phyloP scores from a whole-genome alignment of 2,113 vertebrate species.

The Phalacrocorax pelagicus region DNA sequence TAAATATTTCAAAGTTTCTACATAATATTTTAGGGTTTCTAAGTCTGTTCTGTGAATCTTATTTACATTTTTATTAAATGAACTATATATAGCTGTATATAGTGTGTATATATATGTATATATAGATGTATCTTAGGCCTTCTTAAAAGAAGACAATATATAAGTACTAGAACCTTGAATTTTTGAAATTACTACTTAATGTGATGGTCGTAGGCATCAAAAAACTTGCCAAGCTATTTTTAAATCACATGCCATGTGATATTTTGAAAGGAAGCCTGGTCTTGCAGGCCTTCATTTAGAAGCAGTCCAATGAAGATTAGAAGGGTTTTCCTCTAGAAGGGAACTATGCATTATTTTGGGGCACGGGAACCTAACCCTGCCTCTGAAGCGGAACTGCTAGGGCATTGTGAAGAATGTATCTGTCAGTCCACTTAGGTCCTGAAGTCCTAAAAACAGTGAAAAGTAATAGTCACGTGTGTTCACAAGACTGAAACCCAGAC shows the following conservation, averaged over 20 bases:
- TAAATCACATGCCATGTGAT: neutral
- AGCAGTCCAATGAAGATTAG: neutral
- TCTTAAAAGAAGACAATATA: neutral
- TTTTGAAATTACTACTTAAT: constrained; percentile 12
- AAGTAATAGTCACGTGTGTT: accelerated
- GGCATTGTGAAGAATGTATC: neutral
- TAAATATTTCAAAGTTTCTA: constrained; percentile 42
- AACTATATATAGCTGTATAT: neutral
- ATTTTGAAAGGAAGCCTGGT: neutral
- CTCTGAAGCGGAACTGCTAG: neutral
- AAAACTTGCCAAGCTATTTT: neutral
- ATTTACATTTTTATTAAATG: constrained; percentile 62
- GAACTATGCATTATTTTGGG: accelerated
- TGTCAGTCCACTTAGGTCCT: neutral
- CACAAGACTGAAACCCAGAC: neutral
- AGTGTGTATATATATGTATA: no score
- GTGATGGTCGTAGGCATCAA: neutral
- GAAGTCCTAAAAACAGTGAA: neutral
- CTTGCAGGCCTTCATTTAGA: neutral
- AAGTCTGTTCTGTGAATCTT: constrained; percentile 49
- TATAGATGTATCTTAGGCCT: neutral
- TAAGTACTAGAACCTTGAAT: neutral
- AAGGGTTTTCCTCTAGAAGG: neutral
- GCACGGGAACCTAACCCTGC: neutral
- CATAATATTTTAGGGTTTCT: neutral